Evolutionary conservation across 1,140 invertebrate species (phyloP).

Genomic region (Cecropterus lyciades): DNA sequence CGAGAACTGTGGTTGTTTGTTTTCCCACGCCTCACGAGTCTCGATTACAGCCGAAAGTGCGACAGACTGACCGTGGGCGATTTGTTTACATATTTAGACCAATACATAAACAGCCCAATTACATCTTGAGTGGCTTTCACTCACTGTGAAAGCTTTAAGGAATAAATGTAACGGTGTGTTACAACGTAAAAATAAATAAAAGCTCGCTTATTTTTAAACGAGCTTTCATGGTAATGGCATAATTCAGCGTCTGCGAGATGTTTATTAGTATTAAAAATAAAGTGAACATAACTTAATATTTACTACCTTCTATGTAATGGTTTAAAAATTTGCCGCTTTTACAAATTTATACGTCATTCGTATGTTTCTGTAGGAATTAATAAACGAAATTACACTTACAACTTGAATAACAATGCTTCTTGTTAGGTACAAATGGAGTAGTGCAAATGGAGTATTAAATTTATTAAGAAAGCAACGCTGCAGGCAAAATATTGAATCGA

Average conservation of each 20-base stretch:
- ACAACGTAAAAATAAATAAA: background rate
- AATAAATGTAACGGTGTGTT: background rate
- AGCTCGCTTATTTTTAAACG: background rate
- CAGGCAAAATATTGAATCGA: constrained; percentile 13
- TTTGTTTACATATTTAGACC: constrained; percentile 14
- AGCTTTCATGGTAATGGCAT: too few relatives aligned
- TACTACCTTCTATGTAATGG: too few relatives aligned
- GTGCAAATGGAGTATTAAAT: too few relatives aligned
- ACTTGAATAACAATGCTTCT: too few relatives aligned
- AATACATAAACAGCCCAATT: constrained; percentile 16
- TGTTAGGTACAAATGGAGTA: too few relatives aligned
- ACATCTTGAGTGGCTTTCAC: constrained; percentile 1
- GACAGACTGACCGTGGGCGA: constrained; percentile 36
- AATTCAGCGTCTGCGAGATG: too few relatives aligned
- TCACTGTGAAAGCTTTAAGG: background rate
- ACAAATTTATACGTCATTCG: too few relatives aligned
- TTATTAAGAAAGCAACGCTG: constrained; percentile 13
- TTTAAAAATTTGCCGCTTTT: too few relatives aligned
- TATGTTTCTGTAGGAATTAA: too few relatives aligned
- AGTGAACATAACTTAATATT: too few relatives aligned
- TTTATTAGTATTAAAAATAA: too few relatives aligned
- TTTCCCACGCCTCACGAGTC: constrained; percentile 68
- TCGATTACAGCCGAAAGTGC: constrained; percentile 47
- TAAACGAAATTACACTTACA: too few relatives aligned
- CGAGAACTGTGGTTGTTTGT: constrained; percentile 63